These are phyloP conservation scores for Drosophila paramelanica DNA, from an alignment of 2,888 invertebrate species.

Conservation along the genomic window DNA sequence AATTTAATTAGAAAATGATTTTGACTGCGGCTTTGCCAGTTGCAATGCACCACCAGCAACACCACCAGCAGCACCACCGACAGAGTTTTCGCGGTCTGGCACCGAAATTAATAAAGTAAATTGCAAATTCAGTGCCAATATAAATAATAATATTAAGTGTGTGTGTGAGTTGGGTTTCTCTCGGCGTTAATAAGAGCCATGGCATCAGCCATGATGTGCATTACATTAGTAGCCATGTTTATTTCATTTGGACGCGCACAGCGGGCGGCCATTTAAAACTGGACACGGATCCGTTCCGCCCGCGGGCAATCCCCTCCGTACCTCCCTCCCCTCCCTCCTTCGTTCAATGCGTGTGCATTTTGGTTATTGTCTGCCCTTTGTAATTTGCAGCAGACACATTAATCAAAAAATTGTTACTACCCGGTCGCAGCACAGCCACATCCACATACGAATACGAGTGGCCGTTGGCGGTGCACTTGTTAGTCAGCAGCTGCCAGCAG, in stretches of 20 bases:
- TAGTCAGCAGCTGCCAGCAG: slow-evolving; percentile 46
- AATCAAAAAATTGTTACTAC: slow-evolving; percentile 83
- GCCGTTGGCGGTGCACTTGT: slow-evolving; percentile 8
- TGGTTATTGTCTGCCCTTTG: slow-evolving; percentile 79
- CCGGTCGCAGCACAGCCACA: slow-evolving; percentile 28
- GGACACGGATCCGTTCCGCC: slow-evolving; percentile 11
- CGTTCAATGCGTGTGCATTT: slow-evolving; percentile 33
- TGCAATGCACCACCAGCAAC: slow-evolving; percentile 37
- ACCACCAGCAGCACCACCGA: neutral
- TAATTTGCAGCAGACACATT: slow-evolving; percentile 84
- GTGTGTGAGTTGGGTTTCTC: slow-evolving; percentile 17
- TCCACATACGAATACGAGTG: slow-evolving; percentile 6
- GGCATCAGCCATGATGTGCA: slow-evolving; percentile 18
- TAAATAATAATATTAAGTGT: slow-evolving; percentile 26
- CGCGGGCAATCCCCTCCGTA: no score
- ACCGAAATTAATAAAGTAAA: slow-evolving; percentile 68
- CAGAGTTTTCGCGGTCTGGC: slow-evolving; percentile 58
- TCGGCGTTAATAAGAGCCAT: slow-evolving; percentile 29
- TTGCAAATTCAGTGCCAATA: slow-evolving; percentile 58
- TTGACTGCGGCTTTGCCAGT: slow-evolving; percentile 74
- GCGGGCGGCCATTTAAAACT: slow-evolving; percentile 44
- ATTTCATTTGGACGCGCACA: slow-evolving; percentile 71
- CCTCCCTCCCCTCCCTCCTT: neutral
- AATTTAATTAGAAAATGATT: slow-evolving; percentile 81
- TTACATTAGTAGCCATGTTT: slow-evolving; percentile 75